Evolutionary conservation across 2,797 vertebrate genomes (phyloP), one percentile per base, ranked within the genome.

Genomic region (Cheirogaleus major): DNA sequence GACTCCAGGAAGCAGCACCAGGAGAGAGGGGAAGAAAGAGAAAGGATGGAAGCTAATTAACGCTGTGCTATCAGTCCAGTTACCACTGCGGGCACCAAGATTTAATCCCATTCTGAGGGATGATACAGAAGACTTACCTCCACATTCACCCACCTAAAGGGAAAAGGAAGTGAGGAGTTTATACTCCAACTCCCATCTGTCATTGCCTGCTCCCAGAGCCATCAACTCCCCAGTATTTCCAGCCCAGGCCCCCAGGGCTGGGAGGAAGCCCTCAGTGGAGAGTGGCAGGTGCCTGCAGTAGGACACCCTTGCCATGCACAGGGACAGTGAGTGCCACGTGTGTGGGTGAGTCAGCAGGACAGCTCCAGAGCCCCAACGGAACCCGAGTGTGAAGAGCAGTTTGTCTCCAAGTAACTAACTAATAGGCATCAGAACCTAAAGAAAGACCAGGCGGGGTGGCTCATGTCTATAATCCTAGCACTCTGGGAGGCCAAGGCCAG

Each of bases 31-130:
- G 17, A n/a, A 38, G 93, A 25, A n/a, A 81, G 50, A 55, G 59
- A 59, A 52, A 4, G 13, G 52, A 65, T 9, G 32, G 45, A 50
- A 83, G n/a, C 14, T 67, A 22, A 6, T 41, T 5, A 50, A 85
- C 0, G 5, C 25, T 6, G 0, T 9, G 32, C 15, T 57, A 17
- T 59, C 0, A 0, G 13, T 32, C 45, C 65, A 59, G 41, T 50
- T 50, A 48, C 70, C n/a, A 65, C 57, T 2, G 13, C 50, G 76
- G 41, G 15, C 32, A 50, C n/a, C 20, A 8, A 38, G 20, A 41
- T 32, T 69, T 89, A 7, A 17, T 67, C n/a, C 57, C 25, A 23
- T 75, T 48, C 55, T 67, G 12, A 20, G 52, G 80, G 32, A 76
- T 5, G 0, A 17, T 25, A 18, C 8, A 48, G 45, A 52, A 61